Evolutionary conservation across 2,113 vertebrate species (phyloP).

Genomic region (Malurus alboscapulatus): DNA sequence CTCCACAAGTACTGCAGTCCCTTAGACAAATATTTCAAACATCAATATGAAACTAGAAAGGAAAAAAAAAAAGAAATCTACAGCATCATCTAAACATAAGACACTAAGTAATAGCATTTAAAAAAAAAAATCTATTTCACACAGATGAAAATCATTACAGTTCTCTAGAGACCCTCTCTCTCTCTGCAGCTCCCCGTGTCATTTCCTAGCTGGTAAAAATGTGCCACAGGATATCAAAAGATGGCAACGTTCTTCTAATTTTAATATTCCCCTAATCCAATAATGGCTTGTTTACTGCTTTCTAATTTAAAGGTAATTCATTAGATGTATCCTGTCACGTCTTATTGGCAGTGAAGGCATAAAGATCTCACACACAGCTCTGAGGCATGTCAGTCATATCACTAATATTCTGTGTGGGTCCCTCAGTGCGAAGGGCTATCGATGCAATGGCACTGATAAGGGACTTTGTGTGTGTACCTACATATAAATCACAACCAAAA

Average conservation of each 20-base stretch:
- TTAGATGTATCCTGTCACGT: conserved; percentile 50
- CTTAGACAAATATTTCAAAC: conserved; percentile 1
- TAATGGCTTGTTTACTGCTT: conserved; percentile 61
- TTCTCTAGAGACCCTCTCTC: conserved; percentile 30
- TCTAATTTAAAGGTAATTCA: conserved; percentile 67
- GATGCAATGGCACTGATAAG: not conserved
- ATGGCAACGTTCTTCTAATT: conserved; percentile 20
- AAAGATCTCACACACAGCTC: not conserved
- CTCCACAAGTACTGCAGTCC: not conserved
- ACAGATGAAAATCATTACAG: conserved; percentile 57
- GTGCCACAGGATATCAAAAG: conserved; percentile 55
- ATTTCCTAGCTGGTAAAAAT: conserved; percentile 52
- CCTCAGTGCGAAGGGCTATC: not conserved
- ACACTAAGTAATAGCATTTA: conserved; percentile 25
- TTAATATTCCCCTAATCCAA: conserved; percentile 64
- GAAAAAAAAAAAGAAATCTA: not conserved
- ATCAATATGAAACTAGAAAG: not conserved
- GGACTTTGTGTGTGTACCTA: fast-evolving
- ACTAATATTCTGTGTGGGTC: not conserved
- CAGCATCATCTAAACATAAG: not conserved
- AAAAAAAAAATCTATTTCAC: conserved; percentile 44
- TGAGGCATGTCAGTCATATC: not conserved
- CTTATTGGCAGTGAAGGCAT: not conserved
- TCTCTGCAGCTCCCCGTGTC: conserved; percentile 21
- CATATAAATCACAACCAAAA: not conserved